Conservation (phyloP, 2,113 vertebrate genomes). For the Serinus canaria region DNA sequence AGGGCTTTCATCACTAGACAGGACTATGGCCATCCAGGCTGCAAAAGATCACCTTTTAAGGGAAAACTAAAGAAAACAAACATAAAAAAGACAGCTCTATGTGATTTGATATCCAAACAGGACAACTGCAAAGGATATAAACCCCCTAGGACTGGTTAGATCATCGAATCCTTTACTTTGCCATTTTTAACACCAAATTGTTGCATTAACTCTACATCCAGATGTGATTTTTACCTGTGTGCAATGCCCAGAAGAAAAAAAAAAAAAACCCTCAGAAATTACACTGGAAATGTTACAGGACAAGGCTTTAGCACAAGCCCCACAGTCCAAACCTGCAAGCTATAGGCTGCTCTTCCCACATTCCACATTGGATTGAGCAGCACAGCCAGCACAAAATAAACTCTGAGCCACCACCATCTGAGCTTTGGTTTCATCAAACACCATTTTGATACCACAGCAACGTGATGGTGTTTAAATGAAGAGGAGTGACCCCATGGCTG, state of each 20-base stretch:
- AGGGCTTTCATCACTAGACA: not conserved
- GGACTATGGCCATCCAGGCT: not conserved
- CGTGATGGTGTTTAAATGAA: not conserved
- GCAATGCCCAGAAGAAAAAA: not conserved
- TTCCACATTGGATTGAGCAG: not conserved
- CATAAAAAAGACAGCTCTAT: not conserved
- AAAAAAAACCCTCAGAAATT: not conserved
- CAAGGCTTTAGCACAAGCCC: not conserved
- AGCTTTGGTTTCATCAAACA: not conserved
- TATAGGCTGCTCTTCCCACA: not conserved
- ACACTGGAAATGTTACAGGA: not conserved
- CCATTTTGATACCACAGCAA: not conserved
- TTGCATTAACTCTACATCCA: not conserved
- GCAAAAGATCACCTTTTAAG: not conserved
- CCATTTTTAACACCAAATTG: not conserved
- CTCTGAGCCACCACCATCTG: not conserved
- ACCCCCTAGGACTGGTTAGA: not conserved
- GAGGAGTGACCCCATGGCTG: not conserved
- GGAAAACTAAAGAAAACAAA: not conserved
- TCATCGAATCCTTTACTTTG: fast-evolving
- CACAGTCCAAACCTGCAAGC: not conserved
- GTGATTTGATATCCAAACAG: not conserved
- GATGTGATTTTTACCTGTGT: not conserved
- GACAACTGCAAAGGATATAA: not conserved
- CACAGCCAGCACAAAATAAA: not conserved